phyloP scores from a whole-genome alignment of 92 coral and sea anemone genomes.

The Palythoa caribaeorum region DNA sequence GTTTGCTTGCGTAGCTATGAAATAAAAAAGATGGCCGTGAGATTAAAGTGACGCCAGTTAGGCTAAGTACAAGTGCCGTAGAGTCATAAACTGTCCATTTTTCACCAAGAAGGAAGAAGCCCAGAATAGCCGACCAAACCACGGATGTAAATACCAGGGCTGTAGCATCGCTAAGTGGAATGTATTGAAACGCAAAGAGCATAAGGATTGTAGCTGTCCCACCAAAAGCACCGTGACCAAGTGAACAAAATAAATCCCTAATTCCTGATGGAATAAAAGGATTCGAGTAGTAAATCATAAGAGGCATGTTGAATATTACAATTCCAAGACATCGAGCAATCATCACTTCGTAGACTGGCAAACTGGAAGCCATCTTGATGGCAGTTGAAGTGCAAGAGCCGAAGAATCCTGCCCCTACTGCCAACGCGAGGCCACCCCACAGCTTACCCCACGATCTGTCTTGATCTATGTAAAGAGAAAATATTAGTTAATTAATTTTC shows the following conservation, averaged over 20 bases:
- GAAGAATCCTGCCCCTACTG: conserved; percentile 17
- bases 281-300: conserved; percentile 50
- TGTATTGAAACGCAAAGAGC: conserved; percentile 68
- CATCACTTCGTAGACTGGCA: conserved; percentile 64
- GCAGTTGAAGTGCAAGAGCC: conserved; percentile 36
- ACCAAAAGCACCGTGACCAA: conserved; percentile 59
- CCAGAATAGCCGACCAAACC: conserved; percentile 75
- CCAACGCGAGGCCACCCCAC: conserved; percentile 16
- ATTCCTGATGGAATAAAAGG: conserved; percentile 39
- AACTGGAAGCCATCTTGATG: conserved; percentile 48
- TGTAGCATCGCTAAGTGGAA: conserved; percentile 83
- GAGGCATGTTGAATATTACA: conserved; percentile 48
- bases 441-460: not conserved
- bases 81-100: conserved; percentile 61
- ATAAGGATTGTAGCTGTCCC: conserved; percentile 46
- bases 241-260: conserved; percentile 26
- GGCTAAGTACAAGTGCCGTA: conserved; percentile 54
- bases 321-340: conserved; percentile 48
- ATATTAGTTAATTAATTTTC: too few relatives aligned
- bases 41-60: conserved; percentile 68
- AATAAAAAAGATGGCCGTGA: conserved; percentile 69
- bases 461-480: not conserved
- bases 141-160: conserved; percentile 75
- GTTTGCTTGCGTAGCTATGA: not conserved
- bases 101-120: conserved; percentile 72